phyloP scores from a whole-genome alignment of 2,797 vertebrate genomes.

The Xiphorhynchus erythropygius region DNA sequence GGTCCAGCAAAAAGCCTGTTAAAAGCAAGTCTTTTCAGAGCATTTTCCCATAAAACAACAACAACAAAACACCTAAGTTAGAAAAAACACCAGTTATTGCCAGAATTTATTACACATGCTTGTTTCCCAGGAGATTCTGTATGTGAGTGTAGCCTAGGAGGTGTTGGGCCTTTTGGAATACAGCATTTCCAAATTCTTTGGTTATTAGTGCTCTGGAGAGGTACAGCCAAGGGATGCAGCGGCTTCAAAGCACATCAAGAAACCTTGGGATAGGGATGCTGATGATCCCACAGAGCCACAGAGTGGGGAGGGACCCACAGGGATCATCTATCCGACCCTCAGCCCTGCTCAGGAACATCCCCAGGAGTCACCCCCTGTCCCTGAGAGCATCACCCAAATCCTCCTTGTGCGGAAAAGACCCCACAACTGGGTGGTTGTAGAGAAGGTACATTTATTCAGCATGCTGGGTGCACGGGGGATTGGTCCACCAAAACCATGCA shows the following conservation, averaged over 20 bases:
- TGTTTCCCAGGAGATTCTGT: not conserved
- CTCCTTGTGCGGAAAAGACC: no score
- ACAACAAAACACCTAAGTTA: fast-evolving
- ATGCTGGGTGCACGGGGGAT: no score
- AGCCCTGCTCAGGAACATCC: no score
- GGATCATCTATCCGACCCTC: fast-evolving
- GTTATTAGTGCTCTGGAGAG: not conserved
- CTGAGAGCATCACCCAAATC: not conserved
- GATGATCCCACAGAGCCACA: not conserved
- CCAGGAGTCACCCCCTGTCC: not conserved
- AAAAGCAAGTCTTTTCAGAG: not conserved
- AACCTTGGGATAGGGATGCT: not conserved
- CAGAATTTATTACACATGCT: not conserved
- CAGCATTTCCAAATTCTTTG: not conserved
- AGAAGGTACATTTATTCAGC: no score
- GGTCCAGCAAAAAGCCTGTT: not conserved
- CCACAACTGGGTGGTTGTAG: no score
- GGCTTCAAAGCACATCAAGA: not conserved
- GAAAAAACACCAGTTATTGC: not conserved
- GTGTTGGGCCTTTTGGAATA: not conserved
- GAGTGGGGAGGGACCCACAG: not conserved
- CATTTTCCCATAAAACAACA: not conserved
- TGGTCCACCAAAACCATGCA: no score
- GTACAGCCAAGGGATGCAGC: not conserved
- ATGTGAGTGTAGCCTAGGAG: not conserved